Percentiles rank a stretch among this genome's conserved stretches.
These are phyloP conservation scores for Peromyscus leucopus DNA, from an alignment of 2,113 vertebrate genomes.

Conservation along the genomic window DNA sequence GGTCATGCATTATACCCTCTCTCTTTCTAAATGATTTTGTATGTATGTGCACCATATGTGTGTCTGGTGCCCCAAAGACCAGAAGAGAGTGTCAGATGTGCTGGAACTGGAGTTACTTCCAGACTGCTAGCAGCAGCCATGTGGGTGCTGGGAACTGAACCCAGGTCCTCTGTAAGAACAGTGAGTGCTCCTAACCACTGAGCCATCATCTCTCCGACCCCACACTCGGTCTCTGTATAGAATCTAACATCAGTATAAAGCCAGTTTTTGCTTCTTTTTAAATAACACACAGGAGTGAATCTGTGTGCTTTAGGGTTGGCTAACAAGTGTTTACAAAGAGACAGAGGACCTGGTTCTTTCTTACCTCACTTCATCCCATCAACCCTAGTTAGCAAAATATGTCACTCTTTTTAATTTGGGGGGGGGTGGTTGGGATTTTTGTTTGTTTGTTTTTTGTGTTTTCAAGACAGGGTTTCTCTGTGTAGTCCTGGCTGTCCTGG, in stretches of 20 bases:
- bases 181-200: background rate
- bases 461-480: background rate
- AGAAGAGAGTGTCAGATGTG: background rate
- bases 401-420: background rate
- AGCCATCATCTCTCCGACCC: background rate
- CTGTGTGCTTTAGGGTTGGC: constrained; percentile 29
- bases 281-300: background rate
- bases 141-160: background rate
- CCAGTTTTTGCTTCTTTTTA: background rate
- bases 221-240: background rate
- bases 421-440: too few relatives aligned
- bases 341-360: background rate
- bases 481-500: background rate
- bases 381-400: background rate
- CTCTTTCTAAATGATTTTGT: background rate
- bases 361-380: background rate
- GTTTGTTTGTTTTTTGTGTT: too few relatives aligned
- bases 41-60: background rate
- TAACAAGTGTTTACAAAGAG: constrained; percentile 22
- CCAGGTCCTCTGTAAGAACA: background rate
- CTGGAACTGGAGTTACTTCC: background rate
- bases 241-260: background rate
- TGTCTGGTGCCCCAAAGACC: background rate
- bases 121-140: background rate
- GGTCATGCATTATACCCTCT: background rate